Evolutionary conservation across 2,797 vertebrate species (phyloP).

Genomic region (Hippoglossus hippoglossus): DNA sequence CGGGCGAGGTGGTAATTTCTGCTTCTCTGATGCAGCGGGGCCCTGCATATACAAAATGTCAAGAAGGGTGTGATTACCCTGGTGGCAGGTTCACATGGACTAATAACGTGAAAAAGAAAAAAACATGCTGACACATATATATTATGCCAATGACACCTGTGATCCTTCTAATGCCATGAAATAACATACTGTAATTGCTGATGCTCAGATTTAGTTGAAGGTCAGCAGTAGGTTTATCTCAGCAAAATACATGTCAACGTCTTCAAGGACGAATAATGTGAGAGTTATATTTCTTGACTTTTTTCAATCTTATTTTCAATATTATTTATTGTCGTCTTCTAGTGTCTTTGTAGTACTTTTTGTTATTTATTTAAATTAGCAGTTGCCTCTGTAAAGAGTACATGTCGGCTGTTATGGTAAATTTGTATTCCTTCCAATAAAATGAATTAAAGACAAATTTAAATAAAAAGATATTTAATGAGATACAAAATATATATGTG

Average conservation of each 20-base stretch:
- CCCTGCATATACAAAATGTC: conserved; percentile 17
- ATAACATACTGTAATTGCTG: conserved; percentile 34
- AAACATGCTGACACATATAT: conserved; percentile 57
- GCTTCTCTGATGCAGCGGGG: conserved; percentile 34
- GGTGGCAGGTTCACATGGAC: conserved; percentile 52
- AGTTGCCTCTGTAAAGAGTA: no score
- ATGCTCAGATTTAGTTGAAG: conserved; percentile 22
- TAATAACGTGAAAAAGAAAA: conserved; percentile 36
- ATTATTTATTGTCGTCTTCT: no score
- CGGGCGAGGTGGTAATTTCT: conserved; percentile 64
- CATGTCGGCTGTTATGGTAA: no score
- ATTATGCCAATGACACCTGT: conserved; percentile 30
- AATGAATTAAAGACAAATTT: no score
- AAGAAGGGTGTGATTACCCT: conserved; percentile 48
- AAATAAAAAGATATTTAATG: no score
- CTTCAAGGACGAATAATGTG: no score
- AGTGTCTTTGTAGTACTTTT: no score
- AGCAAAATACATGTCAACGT: conserved; percentile 18
- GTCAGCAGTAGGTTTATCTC: conserved; percentile 36
- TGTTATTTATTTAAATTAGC: no score
- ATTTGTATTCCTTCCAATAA: no score
- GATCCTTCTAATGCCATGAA: conserved; percentile 9
- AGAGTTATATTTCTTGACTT: no score
- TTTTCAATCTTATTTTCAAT: no score
- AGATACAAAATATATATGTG: no score